Evolutionary conservation across 2,888 invertebrate species (phyloP).

Genomic region (Desoria tigrina): DNA sequence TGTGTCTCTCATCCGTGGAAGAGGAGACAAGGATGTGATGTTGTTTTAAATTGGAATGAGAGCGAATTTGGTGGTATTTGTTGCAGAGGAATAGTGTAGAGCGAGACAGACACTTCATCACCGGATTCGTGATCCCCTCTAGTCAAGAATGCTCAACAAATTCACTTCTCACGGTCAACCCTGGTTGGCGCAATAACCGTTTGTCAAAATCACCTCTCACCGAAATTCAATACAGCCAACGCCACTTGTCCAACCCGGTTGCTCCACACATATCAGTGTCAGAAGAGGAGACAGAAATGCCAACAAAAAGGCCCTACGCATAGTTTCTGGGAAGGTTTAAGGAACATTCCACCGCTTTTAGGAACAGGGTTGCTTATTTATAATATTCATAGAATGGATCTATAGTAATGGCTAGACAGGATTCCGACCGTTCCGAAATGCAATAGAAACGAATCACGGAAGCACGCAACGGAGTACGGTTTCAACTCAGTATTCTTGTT

Average conservation of each 20-base stretch:
- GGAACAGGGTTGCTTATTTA: no score
- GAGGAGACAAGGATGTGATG: constrained; percentile 1
- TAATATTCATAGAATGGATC: no score
- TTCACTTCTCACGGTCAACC: constrained; percentile 47
- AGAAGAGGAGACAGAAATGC: background rate
- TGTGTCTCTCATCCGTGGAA: background rate
- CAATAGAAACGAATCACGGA: no score
- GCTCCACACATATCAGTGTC: background rate
- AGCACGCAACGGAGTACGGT: no score
- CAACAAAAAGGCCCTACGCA: no score
- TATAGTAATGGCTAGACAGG: no score
- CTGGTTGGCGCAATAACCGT: constrained; percentile 46
- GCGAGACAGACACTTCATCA: constrained; percentile 27
- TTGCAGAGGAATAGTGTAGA: constrained; percentile 14
- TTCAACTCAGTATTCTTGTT: no score
- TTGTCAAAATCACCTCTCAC: constrained; percentile 45
- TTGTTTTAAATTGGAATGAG: constrained; percentile 23
- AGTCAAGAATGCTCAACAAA: constrained; percentile 26
- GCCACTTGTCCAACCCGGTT: constrained; percentile 7
- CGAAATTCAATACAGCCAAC: constrained; percentile 4
- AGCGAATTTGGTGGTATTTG: constrained; percentile 22
- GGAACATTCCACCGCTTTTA: no score
- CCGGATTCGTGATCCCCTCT: constrained; percentile 4
- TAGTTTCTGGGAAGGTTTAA: no score
- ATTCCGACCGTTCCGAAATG: no score